These are phyloP conservation scores for Botia kubotai DNA, from an alignment of 2,797 vertebrate genomes.

Conservation along the genomic window DNA sequence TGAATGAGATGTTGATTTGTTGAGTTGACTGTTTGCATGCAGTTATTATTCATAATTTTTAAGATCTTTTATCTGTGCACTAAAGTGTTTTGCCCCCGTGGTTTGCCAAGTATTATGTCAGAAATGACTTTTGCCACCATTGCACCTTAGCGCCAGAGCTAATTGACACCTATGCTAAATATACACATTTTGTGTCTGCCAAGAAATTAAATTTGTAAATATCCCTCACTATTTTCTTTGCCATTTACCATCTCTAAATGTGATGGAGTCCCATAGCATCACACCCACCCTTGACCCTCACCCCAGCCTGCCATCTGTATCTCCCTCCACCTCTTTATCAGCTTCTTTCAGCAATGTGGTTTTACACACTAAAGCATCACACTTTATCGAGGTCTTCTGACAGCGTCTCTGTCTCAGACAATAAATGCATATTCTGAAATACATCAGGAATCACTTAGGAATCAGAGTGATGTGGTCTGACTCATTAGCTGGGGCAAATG, in stretches of 20 bases:
- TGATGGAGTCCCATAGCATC: background rate
- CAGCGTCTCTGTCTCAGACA: conserved; percentile 20
- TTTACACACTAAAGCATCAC: conserved; percentile 25
- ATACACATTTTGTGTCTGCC: background rate
- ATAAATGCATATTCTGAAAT: conserved; percentile 38
- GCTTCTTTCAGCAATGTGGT: conserved; percentile 62
- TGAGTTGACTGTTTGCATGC: background rate
- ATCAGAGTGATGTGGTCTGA: conserved; percentile 42
- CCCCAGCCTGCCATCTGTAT: conserved; percentile 5
- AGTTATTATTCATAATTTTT: background rate
- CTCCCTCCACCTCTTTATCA: conserved; percentile 60
- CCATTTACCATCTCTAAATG: background rate
- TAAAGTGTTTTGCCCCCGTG: background rate
- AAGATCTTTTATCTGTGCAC: background rate
- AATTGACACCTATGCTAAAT: background rate
- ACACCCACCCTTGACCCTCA: conserved; percentile 4
- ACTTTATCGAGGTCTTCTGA: conserved; percentile 59
- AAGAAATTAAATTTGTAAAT: background rate
- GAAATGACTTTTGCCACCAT: background rate
- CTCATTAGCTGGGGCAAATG: conserved; percentile 37
- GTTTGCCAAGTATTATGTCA: background rate
- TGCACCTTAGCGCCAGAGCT: conserved; percentile 15
- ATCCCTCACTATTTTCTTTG: background rate
- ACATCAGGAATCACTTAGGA: conserved; percentile 23
- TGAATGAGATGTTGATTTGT: too few relatives aligned